Base-by-base conservation (phyloP, 2,888 invertebrate genomes). In the Pinctada fucata region DNA sequence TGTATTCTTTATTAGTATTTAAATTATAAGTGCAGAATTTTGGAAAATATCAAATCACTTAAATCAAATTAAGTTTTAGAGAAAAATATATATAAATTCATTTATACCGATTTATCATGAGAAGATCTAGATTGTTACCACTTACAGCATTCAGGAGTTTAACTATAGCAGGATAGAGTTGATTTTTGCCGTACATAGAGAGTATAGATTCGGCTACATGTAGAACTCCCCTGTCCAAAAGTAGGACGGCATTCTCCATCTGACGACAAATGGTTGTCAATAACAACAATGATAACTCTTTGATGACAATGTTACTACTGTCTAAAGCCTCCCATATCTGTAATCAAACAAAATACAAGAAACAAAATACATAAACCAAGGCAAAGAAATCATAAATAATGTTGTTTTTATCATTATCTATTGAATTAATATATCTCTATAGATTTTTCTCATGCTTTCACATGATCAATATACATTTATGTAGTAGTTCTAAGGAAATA, bases 261-360 rank as follows among this genome's bases (percentile, higher is more conserved):
- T 67, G 47, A 6, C 72, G 78, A 70, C 82, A 80, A 67, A 80
- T 68, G 45, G 81, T 75, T 69, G 79, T 80, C 63, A 86, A 63
- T 1, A 86, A 64, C 16, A 81, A 69, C 45, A 85, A 75, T 50
- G 82, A 75, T 5, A 83, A 80, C 51, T 86, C 83, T 64, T 82
- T 74, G 45, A 86, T 83, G 49, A 77, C 64, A 13, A 67, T 13
- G 47, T 79, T 58, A 50, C 79, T 79, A 0, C 75, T 76, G 6
- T 67, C 75, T 47, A 84, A n/a, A 65, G 78, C 82, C 13, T 13
- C 49, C 52, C 82, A 65, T 8, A 83, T 65, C 84, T 85, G 78
- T 2, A 84, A 79, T 10, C 73, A 3, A 70, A 58, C 3, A 2
- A 52, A 58, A 8, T 69, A 31, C 31, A 31, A 31, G 31, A 31